Evolutionary conservation across 2,888 invertebrate species (phyloP).

Genomic region (Cataglyphis livida): DNA sequence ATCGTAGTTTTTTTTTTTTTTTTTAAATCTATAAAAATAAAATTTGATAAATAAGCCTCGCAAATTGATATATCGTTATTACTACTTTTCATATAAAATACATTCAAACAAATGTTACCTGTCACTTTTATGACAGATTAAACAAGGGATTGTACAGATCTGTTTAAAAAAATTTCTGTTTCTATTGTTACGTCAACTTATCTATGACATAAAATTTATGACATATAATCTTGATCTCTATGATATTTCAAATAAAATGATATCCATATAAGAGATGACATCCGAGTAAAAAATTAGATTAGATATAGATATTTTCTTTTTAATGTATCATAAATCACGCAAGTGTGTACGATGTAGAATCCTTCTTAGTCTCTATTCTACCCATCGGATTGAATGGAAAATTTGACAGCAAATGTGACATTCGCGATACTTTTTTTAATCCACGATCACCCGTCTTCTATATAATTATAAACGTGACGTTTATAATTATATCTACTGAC

Average conservation of each 20-base stretch:
- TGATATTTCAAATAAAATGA: not conserved
- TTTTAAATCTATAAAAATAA: not conserved
- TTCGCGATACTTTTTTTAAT: constrained; percentile 37
- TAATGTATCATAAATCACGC: not conserved
- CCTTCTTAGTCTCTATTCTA: not conserved
- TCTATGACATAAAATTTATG: not conserved
- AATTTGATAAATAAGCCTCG: not conserved
- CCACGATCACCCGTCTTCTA: not conserved
- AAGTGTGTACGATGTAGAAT: not conserved
- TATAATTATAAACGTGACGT: not conserved
- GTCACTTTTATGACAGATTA: not conserved
- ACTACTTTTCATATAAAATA: not conserved
- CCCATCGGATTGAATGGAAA: not conserved
- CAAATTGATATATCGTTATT: not conserved
- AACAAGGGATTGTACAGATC: not conserved
- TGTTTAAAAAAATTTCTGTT: not conserved
- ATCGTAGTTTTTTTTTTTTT: not conserved
- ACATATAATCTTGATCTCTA: not conserved
- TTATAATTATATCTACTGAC: constrained; percentile 21
- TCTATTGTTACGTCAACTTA: not conserved
- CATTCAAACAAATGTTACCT: not conserved
- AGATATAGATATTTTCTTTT: not conserved
- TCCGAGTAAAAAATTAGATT: not conserved
- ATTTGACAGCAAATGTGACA: constrained; percentile 3
- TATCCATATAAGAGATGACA: not conserved